These are phyloP conservation scores for Oncorhynchus tshawytscha DNA, from an alignment of 2,113 vertebrate genomes.

Conservation along the genomic window DNA sequence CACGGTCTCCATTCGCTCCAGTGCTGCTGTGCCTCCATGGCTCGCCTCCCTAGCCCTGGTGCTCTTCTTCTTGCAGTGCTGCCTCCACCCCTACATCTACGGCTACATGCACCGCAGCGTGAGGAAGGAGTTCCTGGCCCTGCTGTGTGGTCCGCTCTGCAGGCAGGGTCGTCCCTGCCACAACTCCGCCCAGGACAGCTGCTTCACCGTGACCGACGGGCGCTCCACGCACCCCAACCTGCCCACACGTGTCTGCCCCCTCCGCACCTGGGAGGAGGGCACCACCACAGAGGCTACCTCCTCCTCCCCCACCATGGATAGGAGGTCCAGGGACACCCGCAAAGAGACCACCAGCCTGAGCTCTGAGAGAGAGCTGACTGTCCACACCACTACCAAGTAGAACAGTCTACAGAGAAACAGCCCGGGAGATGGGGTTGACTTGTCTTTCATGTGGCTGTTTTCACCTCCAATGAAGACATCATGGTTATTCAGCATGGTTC, in stretches of 20 bases:
- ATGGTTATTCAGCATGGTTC: slow-evolving; percentile 1
- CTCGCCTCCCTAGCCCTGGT: slow-evolving; percentile 79
- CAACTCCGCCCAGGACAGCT: slow-evolving; percentile 72
- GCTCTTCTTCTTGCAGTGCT: slow-evolving; percentile 87
- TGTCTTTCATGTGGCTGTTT: background rate
- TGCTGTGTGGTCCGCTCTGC: slow-evolving; percentile 79
- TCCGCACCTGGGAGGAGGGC: slow-evolving; percentile 76
- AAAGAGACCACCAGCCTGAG: slow-evolving; percentile 77
- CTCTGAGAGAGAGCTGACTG: slow-evolving; percentile 72
- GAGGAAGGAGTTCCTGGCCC: slow-evolving; percentile 74
- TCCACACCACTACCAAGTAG: slow-evolving; percentile 55
- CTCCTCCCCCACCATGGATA: slow-evolving; percentile 68
- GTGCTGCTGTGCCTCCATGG: slow-evolving; percentile 74
- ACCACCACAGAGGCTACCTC: slow-evolving; percentile 53
- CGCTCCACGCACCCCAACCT: slow-evolving; percentile 65
- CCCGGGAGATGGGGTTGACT: no score
- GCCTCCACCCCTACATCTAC: slow-evolving; percentile 86
- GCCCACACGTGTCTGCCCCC: slow-evolving; percentile 68
- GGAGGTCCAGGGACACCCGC: slow-evolving; percentile 72
- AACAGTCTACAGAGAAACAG: slow-evolving; percentile 26
- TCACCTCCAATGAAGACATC: slow-evolving; percentile 14
- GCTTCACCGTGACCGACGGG: slow-evolving; percentile 76
- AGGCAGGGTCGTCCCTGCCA: slow-evolving; percentile 63
- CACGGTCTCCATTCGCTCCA: slow-evolving; percentile 70
- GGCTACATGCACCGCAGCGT: slow-evolving; percentile 89